Conservation (phyloP, 2,797 vertebrate species). For the Dendrocincla tyrannina region DNA sequence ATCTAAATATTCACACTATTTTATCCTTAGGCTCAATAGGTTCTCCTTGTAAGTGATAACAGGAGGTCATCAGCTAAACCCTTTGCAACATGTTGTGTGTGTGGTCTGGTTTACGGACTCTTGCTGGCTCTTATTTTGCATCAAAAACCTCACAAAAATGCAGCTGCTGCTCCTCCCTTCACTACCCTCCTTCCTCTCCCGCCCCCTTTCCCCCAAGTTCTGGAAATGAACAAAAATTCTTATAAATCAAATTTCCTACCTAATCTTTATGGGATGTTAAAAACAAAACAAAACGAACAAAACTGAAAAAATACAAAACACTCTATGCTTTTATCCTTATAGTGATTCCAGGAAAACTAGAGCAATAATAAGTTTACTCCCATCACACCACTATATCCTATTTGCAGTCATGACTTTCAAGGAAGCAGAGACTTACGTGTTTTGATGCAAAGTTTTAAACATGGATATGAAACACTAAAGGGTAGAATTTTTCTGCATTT, state of each 20-base stretch:
- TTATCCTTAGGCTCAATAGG: background rate
- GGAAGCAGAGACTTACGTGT: background rate
- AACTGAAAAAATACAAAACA: background rate
- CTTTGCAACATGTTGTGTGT: background rate
- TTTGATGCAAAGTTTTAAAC: background rate
- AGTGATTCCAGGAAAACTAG: background rate
- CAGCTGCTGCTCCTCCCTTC: background rate
- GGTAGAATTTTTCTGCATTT: background rate
- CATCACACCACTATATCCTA: background rate
- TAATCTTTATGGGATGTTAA: background rate
- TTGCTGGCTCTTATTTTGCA: background rate
- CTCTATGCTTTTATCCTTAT: background rate
- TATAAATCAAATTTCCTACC: background rate
- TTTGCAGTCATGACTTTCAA: background rate
- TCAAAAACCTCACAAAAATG: fast-evolving
- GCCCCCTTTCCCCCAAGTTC: background rate
- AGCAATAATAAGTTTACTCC: background rate
- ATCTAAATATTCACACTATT: constrained; percentile 36
- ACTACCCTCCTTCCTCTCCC: fast-evolving
- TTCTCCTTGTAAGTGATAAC: background rate
- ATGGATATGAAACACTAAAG: background rate
- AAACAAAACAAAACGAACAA: background rate
- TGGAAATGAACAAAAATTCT: background rate
- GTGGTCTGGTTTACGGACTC: background rate
- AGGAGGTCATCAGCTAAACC: background rate